These are phyloP conservation scores for Pseudorhiza aurosa DNA, from an alignment of 30 jellyfish, hydroid and myxozoan species.

Conservation along the genomic window DNA sequence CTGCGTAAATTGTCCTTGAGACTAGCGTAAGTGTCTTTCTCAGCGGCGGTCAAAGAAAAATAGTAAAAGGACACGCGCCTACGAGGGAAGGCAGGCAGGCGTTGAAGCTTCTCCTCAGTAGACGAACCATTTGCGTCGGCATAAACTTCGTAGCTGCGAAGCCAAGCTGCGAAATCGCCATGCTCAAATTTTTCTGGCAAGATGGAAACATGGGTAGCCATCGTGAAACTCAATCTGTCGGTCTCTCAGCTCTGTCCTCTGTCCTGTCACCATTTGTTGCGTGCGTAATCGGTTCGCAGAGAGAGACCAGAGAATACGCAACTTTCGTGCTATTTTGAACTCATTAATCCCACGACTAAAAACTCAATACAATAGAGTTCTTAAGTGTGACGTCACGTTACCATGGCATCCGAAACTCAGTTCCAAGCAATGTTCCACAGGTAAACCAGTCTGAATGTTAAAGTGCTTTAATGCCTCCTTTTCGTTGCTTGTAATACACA, in stretches of 20 bases:
- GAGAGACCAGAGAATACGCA: background rate
- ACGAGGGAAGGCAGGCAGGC: slow-evolving; percentile 37
- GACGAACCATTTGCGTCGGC: slow-evolving; percentile 37
- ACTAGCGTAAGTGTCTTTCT: slow-evolving; percentile 22
- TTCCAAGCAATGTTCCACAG: too few relatives aligned
- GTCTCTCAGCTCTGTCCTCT: slow-evolving; percentile 17
- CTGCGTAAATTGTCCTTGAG: background rate
- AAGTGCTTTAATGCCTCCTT: too few relatives aligned
- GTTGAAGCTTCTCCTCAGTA: slow-evolving; percentile 4
- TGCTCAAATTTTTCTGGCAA: slow-evolving; percentile 33
- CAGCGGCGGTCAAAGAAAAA: slow-evolving; percentile 16
- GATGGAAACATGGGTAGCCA: slow-evolving; percentile 42
- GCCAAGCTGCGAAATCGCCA: slow-evolving; percentile 61
- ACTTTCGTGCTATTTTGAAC: too few relatives aligned
- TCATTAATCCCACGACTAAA: too few relatives aligned
- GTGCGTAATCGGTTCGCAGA: background rate
- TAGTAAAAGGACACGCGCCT: slow-evolving; percentile 36
- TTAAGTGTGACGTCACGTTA: too few relatives aligned
- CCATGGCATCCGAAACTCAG: too few relatives aligned
- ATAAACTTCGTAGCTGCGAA: slow-evolving; percentile 29
- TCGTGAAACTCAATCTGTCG: too few relatives aligned
- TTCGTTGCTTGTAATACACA: too few relatives aligned
- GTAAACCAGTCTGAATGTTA: too few relatives aligned
- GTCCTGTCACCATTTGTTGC: slow-evolving; percentile 38
- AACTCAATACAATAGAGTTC: too few relatives aligned